Evolutionary conservation across 2,113 vertebrate species (phyloP).

Genomic region (Poecile atricapillus): DNA sequence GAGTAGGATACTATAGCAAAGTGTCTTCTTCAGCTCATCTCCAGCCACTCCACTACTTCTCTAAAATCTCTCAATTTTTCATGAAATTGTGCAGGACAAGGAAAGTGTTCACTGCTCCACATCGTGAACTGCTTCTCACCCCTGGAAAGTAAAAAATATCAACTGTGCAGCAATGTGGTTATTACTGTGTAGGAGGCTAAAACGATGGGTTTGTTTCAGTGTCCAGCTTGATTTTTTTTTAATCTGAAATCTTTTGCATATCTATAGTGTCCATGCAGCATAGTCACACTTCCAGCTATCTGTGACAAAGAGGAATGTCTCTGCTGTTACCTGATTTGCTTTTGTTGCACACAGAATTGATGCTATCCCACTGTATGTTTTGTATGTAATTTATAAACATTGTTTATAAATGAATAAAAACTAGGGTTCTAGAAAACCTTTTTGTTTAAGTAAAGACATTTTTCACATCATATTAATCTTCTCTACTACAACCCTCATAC

Average conservation of each 20-base stretch:
- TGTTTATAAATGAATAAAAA: slow-evolving; percentile 43
- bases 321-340: neutral
- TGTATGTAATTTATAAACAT: slow-evolving; percentile 44
- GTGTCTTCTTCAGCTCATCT: slow-evolving; percentile 1
- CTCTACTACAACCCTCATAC: slow-evolving; percentile 36
- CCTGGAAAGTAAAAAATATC: neutral
- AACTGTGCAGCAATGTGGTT: neutral
- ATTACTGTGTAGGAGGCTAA: neutral
- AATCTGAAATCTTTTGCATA: neutral
- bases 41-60: neutral
- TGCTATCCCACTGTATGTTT: neutral
- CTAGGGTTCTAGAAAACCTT: slow-evolving; percentile 43
- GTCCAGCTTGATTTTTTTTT: neutral
- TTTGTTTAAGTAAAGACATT: slow-evolving; percentile 64
- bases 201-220: neutral
- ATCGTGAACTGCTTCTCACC: neutral
- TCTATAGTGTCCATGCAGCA: neutral
- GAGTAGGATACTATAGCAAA: neutral
- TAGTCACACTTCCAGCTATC: neutral
- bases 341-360: slow-evolving; percentile 9
- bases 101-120: neutral
- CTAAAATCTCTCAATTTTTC: neutral
- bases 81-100: neutral
- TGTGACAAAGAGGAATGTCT: neutral
- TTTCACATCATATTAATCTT: slow-evolving; percentile 62